Percentiles rank a stretch among this genome's conserved stretches.
Evolutionary conservation across 2,797 vertebrate genomes (phyloP).

Genomic region (Diceros bicornis): DNA sequence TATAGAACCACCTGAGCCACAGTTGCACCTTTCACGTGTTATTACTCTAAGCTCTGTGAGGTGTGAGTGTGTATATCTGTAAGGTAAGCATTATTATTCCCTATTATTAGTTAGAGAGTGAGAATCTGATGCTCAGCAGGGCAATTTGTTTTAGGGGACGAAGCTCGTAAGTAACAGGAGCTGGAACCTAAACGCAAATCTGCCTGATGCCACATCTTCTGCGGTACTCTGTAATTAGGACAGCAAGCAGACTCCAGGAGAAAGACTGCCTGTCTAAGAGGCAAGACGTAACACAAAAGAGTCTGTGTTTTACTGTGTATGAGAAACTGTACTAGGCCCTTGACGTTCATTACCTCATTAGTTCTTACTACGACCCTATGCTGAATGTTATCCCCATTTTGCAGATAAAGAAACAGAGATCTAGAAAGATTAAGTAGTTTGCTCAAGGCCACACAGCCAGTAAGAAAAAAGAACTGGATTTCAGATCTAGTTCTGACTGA

Average conservation of each 20-base stretch:
- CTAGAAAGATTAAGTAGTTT: background rate
- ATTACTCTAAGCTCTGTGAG: background rate
- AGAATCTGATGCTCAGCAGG: background rate
- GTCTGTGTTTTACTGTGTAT: background rate
- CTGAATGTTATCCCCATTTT: background rate
- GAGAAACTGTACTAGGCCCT: background rate
- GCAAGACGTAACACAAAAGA: background rate
- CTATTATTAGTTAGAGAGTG: background rate
- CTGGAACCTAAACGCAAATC: background rate
- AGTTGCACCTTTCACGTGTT: background rate
- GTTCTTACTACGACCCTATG: background rate
- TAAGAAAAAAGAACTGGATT: background rate
- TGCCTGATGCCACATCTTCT: background rate
- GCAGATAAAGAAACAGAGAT: background rate
- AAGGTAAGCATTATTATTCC: background rate
- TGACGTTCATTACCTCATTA: background rate
- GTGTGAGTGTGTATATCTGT: background rate
- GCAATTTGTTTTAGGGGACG: background rate
- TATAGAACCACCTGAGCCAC: background rate
- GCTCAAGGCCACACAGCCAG: background rate
- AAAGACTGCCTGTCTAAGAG: background rate
- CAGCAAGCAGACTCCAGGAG: background rate
- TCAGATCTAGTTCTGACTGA: background rate
- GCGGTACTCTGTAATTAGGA: background rate
- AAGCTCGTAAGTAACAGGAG: background rate